Conservation (phyloP, 2,888 invertebrate species). For the Pachydiplax longipennis region DNA sequence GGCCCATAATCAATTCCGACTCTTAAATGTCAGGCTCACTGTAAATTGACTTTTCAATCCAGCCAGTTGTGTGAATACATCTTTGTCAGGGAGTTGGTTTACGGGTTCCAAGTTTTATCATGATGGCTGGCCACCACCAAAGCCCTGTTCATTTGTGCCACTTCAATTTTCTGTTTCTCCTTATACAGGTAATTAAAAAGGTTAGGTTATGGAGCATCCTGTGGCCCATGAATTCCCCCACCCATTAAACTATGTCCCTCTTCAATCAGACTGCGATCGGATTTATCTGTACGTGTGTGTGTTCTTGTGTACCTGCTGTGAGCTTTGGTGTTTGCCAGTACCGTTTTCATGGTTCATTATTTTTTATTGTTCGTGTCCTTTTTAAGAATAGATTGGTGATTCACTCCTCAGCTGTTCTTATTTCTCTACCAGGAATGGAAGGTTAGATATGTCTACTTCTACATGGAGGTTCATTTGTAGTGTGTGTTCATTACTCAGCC, state of each 20-base stretch:
- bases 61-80: constrained; percentile 45
- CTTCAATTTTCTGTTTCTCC: constrained; percentile 38
- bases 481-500: constrained; percentile 47
- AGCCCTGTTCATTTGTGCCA: constrained; percentile 46
- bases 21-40: constrained; percentile 1
- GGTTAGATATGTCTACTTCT: constrained; percentile 4
- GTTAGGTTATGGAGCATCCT: constrained; percentile 33
- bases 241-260: constrained; percentile 45
- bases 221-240: constrained; percentile 36
- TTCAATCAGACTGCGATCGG: constrained; percentile 48
- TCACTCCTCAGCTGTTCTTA: constrained; percentile 45
- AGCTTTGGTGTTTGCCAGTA: constrained; percentile 50
- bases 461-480: constrained; percentile 27
- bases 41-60: constrained; percentile 40
- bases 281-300: constrained; percentile 47
- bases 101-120: constrained; percentile 45
- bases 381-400: constrained; percentile 48
- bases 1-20: constrained; percentile 41
- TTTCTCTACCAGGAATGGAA: constrained; percentile 48
- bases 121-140: constrained; percentile 49
- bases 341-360: constrained; percentile 47
- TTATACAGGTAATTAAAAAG: constrained; percentile 21
- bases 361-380: constrained; percentile 50
- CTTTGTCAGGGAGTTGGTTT: constrained; percentile 42
- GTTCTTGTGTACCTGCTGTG: constrained; percentile 49